Conservation (phyloP, 2,888 invertebrate species). For the Perdita meconis region DNA sequence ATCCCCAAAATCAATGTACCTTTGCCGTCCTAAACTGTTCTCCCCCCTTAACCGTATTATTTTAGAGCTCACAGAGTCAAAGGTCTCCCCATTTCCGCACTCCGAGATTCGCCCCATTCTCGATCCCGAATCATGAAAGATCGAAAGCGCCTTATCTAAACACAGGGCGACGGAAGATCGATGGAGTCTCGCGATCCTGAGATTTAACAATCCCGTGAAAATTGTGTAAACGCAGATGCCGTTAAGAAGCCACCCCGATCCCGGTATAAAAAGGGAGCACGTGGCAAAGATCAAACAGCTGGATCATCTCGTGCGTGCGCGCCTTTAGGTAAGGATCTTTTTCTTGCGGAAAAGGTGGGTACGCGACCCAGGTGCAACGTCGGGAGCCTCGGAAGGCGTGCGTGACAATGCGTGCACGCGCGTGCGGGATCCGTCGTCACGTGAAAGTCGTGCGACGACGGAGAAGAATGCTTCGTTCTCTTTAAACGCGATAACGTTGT, state of each 20-base stretch:
- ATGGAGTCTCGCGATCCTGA: conserved; percentile 25
- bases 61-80: too few relatives aligned
- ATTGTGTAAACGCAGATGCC: conserved; percentile 76
- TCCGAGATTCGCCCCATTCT: too few relatives aligned
- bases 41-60: too few relatives aligned
- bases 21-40: too few relatives aligned
- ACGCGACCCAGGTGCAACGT: conserved; percentile 71
- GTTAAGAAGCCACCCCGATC: conserved; percentile 59
- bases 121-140: too few relatives aligned
- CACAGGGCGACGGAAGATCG: conserved; percentile 19
- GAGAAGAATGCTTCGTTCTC: conserved; percentile 26
- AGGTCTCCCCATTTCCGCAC: too few relatives aligned
- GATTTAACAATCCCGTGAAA: conserved; percentile 61
- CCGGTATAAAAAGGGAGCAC: conserved; percentile 74
- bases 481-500: conserved; percentile 26
- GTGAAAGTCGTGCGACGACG: conserved; percentile 50
- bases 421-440: conserved; percentile 51
- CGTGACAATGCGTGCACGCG: conserved; percentile 66
- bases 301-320: conserved; percentile 82
- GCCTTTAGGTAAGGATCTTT: conserved; percentile 78
- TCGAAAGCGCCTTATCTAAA: neutral
- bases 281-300: conserved; percentile 83
- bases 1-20: too few relatives aligned
- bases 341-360: conserved; percentile 76
- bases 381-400: conserved; percentile 67